phyloP scores from a whole-genome alignment of 2,888 invertebrate genomes.

The Adelphocoris suturalis region DNA sequence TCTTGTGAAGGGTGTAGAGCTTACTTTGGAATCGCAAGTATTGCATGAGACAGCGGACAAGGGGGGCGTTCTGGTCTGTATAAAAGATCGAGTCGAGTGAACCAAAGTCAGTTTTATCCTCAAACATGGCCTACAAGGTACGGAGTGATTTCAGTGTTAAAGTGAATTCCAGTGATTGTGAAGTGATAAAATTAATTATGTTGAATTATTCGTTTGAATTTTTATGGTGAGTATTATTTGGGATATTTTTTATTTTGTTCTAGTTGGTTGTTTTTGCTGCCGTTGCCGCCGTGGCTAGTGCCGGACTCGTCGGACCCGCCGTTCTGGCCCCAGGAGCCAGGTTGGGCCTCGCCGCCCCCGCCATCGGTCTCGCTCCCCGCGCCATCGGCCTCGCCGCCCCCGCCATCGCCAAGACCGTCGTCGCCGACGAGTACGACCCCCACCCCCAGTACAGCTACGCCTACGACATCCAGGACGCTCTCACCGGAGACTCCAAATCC shows the following conservation, averaged over 20 bases:
- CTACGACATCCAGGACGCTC: constrained; percentile 73
- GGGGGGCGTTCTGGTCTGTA: background rate
- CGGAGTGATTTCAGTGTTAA: background rate
- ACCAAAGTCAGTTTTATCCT: background rate
- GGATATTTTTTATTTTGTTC: constrained; percentile 5
- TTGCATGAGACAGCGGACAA: constrained; percentile 5
- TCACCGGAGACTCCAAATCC: constrained; percentile 62
- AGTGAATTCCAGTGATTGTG: background rate
- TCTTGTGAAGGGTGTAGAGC: background rate
- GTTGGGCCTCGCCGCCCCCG: constrained; percentile 54
- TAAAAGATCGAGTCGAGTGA: background rate
- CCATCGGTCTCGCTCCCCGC: constrained; percentile 46
- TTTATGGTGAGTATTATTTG: background rate
- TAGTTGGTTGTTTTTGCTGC: constrained; percentile 54
- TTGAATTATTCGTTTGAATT: too few relatives aligned
- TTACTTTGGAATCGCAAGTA: background rate
- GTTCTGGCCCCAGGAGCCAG: constrained; percentile 51
- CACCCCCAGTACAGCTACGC: constrained; percentile 59
- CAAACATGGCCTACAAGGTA: constrained; percentile 47
- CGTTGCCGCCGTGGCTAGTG: constrained; percentile 33
- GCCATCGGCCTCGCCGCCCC: constrained; percentile 64
- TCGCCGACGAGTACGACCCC: constrained; percentile 62
- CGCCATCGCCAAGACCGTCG: constrained; percentile 62
- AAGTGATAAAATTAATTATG: background rate
- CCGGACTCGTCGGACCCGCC: constrained; percentile 64